Evolutionary conservation across 2,113 vertebrate genomes (phyloP), one percentile per base, ranked within the genome.

Genomic region (Gallinago undulata): DNA sequence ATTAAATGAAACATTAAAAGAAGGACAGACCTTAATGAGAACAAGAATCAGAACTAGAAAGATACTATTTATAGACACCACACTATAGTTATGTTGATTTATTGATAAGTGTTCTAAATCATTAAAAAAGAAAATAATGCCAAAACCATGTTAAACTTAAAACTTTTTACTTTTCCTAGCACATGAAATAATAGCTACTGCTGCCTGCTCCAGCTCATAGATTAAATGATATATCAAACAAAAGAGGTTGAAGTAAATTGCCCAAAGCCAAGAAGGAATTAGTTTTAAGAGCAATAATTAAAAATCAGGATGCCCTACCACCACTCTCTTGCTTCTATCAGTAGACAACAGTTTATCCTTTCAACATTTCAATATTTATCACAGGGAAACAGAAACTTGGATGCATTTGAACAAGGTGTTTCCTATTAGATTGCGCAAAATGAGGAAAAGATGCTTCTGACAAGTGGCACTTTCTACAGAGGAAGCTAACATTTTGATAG

Each of bases 401-500:
- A 66, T 35, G 17, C 13, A 73, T 45, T 51, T 73, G 37, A 90
- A 93, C 66, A 91, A 87, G 66, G 48, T 93, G 89, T 80, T 97
- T 97, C 91, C 93, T 85, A 95, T 56, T 91, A 66, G 73, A 94
- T 79, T 89, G 28, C 3, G 15, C 47, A 94, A 90, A 94, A 81
- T 16, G 30, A 93, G 74, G 45, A 85, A 53, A 73, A 94, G 62
- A 94, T 39, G 27, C 13, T 91, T 94, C 63, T 73, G 78, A 91
- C 77, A 73, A 90, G 67, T 93, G 63, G 62, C 57, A 96, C 66
- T 82, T 91, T 81, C 69, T 89, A n/a, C 3, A 82, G 35, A 91
- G 89, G 91, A 93, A 96, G 86, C 37, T 62, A 76, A 76, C 62
- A 57, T 72, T 87, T 60, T 69, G 69, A 84, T 62, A 90, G 84